Evolutionary conservation across 2,113 vertebrate genomes (phyloP).

Genomic region (Pseudorhombus dupliciocellatus): DNA sequence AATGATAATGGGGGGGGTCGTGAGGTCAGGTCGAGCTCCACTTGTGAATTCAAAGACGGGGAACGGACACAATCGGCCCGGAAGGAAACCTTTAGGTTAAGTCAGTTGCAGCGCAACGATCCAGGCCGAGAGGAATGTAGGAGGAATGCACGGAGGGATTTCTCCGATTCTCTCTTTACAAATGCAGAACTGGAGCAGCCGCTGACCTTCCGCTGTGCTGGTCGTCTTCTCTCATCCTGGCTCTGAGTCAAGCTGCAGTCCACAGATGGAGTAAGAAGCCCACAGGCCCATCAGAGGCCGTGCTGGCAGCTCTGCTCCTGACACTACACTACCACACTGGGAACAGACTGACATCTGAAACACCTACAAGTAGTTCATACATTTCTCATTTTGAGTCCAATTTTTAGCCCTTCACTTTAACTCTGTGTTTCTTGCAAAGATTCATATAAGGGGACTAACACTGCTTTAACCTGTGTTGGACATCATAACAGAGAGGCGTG

Average conservation of each 20-base stretch:
- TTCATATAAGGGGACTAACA: too few relatives aligned
- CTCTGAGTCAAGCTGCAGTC: background rate
- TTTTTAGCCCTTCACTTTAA: too few relatives aligned
- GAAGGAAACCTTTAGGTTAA: background rate
- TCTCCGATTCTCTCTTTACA: background rate
- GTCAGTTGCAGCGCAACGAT: background rate
- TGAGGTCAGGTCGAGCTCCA: constrained; percentile 28
- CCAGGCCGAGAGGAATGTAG: background rate
- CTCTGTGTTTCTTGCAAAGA: too few relatives aligned
- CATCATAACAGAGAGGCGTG: too few relatives aligned
- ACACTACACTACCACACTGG: constrained; percentile 11
- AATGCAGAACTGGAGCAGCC: background rate
- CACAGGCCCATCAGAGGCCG: constrained; percentile 3
- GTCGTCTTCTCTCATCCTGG: background rate
- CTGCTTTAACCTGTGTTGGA: too few relatives aligned
- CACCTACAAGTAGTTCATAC: too few relatives aligned
- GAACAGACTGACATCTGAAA: background rate
- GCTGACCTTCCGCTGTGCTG: constrained; percentile 21
- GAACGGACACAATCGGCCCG: constrained; percentile 23
- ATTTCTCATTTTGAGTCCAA: too few relatives aligned
- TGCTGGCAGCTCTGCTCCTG: constrained; percentile 6
- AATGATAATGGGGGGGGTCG: constrained; percentile 61
- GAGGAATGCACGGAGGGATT: background rate
- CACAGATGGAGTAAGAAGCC: constrained; percentile 4
- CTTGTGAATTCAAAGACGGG: constrained; percentile 22